Evolutionary conservation across 2,888 invertebrate species (phyloP).

Genomic region (Lochmaea capreae): DNA sequence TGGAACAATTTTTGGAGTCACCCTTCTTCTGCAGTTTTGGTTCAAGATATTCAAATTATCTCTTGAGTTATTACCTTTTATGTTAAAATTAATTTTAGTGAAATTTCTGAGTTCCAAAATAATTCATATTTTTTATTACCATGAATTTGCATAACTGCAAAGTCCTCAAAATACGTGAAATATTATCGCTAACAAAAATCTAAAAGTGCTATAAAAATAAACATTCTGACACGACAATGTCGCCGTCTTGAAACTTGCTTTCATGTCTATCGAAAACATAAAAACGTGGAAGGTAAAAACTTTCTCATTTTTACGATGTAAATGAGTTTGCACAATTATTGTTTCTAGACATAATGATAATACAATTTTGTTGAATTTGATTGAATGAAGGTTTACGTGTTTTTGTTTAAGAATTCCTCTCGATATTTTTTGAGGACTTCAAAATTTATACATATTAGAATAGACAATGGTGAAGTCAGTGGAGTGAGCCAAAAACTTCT

Average conservation of each 20-base stretch:
- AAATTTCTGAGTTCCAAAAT: slow-evolving; percentile 23
- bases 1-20: neutral
- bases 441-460: neutral
- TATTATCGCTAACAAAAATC: slow-evolving; percentile 29
- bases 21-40: neutral
- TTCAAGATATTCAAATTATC: slow-evolving; percentile 5
- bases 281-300: slow-evolving; percentile 31
- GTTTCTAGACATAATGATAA: slow-evolving; percentile 17
- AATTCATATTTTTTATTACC: slow-evolving; percentile 28
- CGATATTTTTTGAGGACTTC: neutral
- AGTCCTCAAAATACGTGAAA: slow-evolving; percentile 30
- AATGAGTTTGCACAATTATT: slow-evolving; percentile 39
- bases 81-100: slow-evolving; percentile 6
- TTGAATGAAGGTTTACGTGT: neutral
- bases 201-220: slow-evolving; percentile 36
- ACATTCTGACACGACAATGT: slow-evolving; percentile 35
- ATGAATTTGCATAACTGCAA: slow-evolving; percentile 32
- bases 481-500: too few species aligned
- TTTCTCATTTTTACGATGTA: slow-evolving; percentile 37
- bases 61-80: neutral
- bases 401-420: neutral
- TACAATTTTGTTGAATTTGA: neutral
- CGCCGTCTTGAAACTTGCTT: slow-evolving; percentile 19
- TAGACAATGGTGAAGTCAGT: too few species aligned
- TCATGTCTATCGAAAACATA: slow-evolving; percentile 32